Evolutionary conservation across 2,113 vertebrate species (phyloP), one percentile per base, ranked within the genome.

Genomic region (Bos javanicus): DNA sequence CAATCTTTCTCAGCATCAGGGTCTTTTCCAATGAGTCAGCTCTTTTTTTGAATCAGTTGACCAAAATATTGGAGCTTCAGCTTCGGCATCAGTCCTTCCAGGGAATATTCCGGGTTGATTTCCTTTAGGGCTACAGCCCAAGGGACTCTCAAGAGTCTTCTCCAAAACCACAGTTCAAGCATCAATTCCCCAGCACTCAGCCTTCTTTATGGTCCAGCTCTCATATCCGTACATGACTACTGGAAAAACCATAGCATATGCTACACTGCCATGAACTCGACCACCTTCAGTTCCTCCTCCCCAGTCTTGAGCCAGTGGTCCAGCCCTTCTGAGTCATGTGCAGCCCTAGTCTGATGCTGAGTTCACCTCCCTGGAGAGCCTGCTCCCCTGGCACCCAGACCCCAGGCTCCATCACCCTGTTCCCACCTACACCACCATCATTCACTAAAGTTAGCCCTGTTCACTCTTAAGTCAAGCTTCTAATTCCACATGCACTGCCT

Each of bases 331-430:
- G n/a, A 54, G 5, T 33, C 30, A 9, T 0, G 0, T 16, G 19
- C 7, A 88, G 78, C 52, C 6, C 3, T 23, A 17, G 16, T 23
- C 9, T 26, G 4, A 0, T 0, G 1, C 36, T 52, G 26, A 23
- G 10, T 26, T 54, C 64, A 43, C 14, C 6, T 67, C 6, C 2
- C 80, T 46, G 21, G 9, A 90, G 14, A 46, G 25, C 30, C 17
- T 0, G 1, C 7, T 46, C 5, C 54, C 52, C 2, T 2, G 30
- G 46, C n/a, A 36, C 50, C 19, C 0, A 3, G 16, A 50, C 3
- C 16, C 3, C 19, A 8, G 25, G 33, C 8, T 74, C 50, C 76
- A 1, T 30, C 80, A 14, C 5, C 1, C 15, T 13, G 2, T 2
- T 9, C 17, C 39, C 23, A 39, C 8, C 2, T 4, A 50, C 0